phyloP scores from a whole-genome alignment of 2,797 vertebrate species.

The Cheirogaleus major region DNA sequence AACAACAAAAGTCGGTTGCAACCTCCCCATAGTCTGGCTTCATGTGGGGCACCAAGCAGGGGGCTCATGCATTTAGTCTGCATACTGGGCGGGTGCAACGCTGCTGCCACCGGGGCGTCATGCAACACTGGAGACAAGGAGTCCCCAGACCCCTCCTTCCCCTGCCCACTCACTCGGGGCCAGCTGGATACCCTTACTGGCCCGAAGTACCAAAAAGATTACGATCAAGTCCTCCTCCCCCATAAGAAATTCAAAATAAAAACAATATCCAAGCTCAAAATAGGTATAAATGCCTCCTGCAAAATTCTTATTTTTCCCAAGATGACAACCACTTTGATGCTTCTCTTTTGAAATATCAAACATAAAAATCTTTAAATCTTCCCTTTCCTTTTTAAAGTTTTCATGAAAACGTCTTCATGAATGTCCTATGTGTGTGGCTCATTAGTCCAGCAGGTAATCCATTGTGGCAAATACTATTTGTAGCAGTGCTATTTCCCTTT shows the following conservation, averaged over 20 bases:
- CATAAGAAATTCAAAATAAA: slow-evolving; percentile 1
- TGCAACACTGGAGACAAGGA: slow-evolving; percentile 90
- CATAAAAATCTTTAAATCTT: not conserved
- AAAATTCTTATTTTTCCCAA: not conserved
- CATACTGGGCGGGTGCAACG: slow-evolving; percentile 89
- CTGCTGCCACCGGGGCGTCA: slow-evolving; percentile 92
- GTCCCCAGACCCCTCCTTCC: slow-evolving; percentile 85
- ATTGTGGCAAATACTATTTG: not conserved
- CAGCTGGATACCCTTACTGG: not conserved
- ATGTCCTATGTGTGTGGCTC: not conserved
- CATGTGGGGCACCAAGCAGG: slow-evolving; percentile 96
- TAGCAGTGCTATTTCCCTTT: not conserved
- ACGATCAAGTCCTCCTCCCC: not conserved
- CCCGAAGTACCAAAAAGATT: slow-evolving; percentile 20
- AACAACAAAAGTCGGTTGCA: slow-evolving; percentile 92
- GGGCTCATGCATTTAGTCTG: slow-evolving; percentile 95
- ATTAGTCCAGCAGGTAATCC: not conserved
- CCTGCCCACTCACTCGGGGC: not conserved
- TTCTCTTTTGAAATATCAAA: slow-evolving; percentile 34
- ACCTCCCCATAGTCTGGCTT: slow-evolving; percentile 98
- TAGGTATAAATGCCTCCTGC: not conserved
- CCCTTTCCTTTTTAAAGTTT: not conserved
- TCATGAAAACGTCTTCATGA: not conserved
- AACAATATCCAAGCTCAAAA: not conserved
- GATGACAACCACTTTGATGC: not conserved